phyloP scores from a whole-genome alignment of 2,797 vertebrate species.

The Erethizon dorsatum region DNA sequence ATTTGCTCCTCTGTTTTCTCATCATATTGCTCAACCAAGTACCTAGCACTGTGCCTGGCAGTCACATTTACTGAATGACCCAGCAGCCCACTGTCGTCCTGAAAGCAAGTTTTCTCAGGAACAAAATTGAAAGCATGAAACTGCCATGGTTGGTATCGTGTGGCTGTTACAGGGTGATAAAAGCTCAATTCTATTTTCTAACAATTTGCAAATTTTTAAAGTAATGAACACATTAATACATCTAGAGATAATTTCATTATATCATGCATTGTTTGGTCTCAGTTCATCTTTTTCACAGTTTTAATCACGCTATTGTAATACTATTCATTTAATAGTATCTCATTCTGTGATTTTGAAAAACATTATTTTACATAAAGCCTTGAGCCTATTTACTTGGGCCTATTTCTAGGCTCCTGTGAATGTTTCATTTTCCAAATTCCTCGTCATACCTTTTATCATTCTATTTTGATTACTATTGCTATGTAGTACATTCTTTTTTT shows the following conservation, averaged over 20 bases:
- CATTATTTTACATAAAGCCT: neutral
- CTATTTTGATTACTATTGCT: constrained; percentile 7
- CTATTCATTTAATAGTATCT: constrained; percentile 1
- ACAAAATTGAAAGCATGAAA: constrained; percentile 10
- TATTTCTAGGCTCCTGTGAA: constrained; percentile 25
- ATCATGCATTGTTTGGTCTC: constrained; percentile 15
- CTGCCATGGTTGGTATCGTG: neutral
- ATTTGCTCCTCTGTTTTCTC: neutral
- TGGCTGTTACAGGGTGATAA: neutral
- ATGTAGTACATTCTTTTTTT: neutral
- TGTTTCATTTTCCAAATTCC: constrained; percentile 3
- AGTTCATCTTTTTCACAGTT: neutral
- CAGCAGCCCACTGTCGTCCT: neutral
- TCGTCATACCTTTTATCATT: neutral
- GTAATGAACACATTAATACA: neutral
- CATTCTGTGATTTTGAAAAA: constrained; percentile 34
- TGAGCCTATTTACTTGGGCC: neutral
- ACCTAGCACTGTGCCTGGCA: neutral
- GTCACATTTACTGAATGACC: neutral
- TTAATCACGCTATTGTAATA: constrained; percentile 29
- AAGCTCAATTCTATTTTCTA: neutral
- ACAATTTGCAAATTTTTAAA: neutral
- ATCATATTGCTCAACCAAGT: neutral
- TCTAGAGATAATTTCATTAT: constrained; percentile 26
- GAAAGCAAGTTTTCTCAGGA: neutral